phyloP scores from a whole-genome alignment of 1,140 invertebrate genomes.

The Diorhabda sublineata region DNA sequence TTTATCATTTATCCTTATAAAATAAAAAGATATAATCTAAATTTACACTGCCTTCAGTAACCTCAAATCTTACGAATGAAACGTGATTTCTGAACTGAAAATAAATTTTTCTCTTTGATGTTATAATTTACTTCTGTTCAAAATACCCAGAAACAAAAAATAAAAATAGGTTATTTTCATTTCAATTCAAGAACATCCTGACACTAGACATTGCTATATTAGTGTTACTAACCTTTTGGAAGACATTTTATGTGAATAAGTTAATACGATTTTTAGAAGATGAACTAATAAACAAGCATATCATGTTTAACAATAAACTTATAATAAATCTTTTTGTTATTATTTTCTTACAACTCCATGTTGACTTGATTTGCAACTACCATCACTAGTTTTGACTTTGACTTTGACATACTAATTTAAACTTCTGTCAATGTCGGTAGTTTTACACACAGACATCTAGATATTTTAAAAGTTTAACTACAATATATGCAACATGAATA shows the following conservation, averaged over 20 bases:
- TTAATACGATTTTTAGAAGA: conserved; percentile 22
- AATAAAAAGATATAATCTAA: background rate
- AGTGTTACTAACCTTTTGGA: conserved; percentile 38
- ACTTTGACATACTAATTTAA: no score
- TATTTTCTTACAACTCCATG: conserved; percentile 32
- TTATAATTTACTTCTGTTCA: conserved; percentile 5
- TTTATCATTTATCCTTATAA: background rate
- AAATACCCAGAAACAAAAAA: conserved; percentile 9
- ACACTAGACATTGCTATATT: conserved; percentile 7
- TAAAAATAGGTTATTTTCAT: conserved; percentile 16
- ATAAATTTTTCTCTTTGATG: conserved; percentile 20
- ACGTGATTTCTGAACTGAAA: conserved; percentile 8
- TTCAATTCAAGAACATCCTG: conserved; percentile 9
- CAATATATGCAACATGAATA: no score
- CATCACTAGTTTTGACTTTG: background rate
- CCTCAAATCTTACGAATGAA: conserved; percentile 8
- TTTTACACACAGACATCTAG: no score
- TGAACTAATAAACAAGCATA: conserved; percentile 22
- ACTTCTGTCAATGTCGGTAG: no score
- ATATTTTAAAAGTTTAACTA: no score
- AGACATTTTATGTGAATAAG: conserved; percentile 36
- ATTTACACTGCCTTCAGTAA: background rate
- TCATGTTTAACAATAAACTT: conserved; percentile 35
- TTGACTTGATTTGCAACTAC: conserved; percentile 26
- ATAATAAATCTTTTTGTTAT: conserved; percentile 20